Percentiles rank a stretch among this genome's conserved stretches.
Evolutionary conservation across 2,888 invertebrate species (phyloP).

Genomic region (Limnephilus lunatus): DNA sequence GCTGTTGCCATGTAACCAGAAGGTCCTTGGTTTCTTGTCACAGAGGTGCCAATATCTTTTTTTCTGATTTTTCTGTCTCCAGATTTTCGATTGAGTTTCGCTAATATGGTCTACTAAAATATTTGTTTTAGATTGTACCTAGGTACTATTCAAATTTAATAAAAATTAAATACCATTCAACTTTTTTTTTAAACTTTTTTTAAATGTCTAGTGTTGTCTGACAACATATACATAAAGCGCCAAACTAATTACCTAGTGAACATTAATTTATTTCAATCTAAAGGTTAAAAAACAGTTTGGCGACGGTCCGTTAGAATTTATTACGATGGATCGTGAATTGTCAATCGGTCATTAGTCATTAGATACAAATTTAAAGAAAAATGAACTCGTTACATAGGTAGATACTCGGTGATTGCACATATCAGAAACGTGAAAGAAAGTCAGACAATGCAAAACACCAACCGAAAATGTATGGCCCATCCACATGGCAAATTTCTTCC

Average conservation of each 20-base stretch:
- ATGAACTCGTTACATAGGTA: neutral
- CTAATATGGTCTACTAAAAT: no score
- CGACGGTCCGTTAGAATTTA: neutral
- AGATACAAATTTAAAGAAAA: neutral
- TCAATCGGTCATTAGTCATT: neutral
- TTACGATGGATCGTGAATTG: neutral
- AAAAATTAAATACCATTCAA: neutral
- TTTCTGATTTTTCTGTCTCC: no score
- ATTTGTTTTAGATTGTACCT: no score
- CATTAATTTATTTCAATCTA: neutral
- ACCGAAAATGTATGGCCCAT: neutral
- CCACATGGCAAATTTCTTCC: conserved; percentile 23
- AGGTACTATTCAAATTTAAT: no score
- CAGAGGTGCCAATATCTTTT: no score
- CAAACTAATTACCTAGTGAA: neutral
- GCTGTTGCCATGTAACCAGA: no score
- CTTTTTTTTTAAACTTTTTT: neutral
- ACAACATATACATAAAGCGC: neutral
- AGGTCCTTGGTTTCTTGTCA: no score
- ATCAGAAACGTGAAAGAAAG: conserved; percentile 24
- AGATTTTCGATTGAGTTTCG: no score
- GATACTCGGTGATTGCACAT: neutral
- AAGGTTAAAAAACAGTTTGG: neutral
- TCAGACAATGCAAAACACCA: conserved; percentile 40
- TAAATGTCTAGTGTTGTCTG: neutral